These are phyloP conservation scores for Pandemis corylana DNA, from an alignment of 2,888 invertebrate genomes.

Conservation along the genomic window DNA sequence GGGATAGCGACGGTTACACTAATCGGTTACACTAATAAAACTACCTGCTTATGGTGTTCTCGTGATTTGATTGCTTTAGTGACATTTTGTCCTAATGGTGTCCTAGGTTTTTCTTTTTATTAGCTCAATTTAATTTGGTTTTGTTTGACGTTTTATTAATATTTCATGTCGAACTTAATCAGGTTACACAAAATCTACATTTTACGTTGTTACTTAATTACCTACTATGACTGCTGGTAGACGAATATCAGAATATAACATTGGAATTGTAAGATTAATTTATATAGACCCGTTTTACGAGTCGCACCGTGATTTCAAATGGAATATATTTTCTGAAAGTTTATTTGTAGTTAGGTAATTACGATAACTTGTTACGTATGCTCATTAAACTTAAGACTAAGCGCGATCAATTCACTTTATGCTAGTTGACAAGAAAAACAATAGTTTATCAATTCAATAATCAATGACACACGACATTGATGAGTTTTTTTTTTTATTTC, in stretches of 20 bases:
- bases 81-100: constrained; percentile 3
- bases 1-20: not conserved
- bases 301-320: too few relatives aligned
- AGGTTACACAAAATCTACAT: not conserved
- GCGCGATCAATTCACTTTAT: too few relatives aligned
- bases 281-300: not conserved
- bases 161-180: constrained; percentile 1
- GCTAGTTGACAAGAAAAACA: too few relatives aligned
- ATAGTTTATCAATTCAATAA: too few relatives aligned
- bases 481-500: too few relatives aligned
- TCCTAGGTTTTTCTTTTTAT: not conserved
- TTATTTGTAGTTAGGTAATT: too few relatives aligned
- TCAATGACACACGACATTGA: too few relatives aligned
- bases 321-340: too few relatives aligned
- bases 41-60: not conserved
- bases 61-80: not conserved
- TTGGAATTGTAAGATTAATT: not conserved
- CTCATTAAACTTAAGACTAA: too few relatives aligned
- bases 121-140: not conserved
- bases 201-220: not conserved
- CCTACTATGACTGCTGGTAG: not conserved
- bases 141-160: not conserved
- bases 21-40: not conserved
- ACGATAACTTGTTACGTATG: too few relatives aligned
- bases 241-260: not conserved